phyloP scores from a whole-genome alignment of 2,797 vertebrate genomes.

The Trachurus trachurus region DNA sequence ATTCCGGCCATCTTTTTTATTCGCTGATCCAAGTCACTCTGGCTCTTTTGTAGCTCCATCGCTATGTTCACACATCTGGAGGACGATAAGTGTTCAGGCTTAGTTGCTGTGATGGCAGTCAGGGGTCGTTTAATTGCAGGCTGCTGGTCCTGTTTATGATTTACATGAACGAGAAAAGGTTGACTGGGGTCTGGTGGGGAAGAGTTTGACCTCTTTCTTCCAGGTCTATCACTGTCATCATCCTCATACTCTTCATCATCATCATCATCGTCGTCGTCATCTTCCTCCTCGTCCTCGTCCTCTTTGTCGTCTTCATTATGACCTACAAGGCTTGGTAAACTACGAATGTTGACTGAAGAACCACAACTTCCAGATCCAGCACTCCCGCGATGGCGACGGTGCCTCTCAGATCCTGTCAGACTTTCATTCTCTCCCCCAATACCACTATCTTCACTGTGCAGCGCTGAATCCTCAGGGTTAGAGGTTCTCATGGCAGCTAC shows the following conservation, averaged over 20 bases:
- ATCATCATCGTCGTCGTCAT: slow-evolving; percentile 67
- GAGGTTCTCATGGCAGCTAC: slow-evolving; percentile 75
- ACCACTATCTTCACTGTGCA: slow-evolving; percentile 96
- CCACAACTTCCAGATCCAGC: slow-evolving; percentile 71
- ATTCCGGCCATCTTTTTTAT: slow-evolving; percentile 74
- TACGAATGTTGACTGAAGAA: slow-evolving; percentile 58
- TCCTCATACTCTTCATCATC: slow-evolving; percentile 78
- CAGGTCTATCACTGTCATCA: slow-evolving; percentile 66
- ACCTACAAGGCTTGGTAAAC: too few species aligned
- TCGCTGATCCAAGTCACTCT: slow-evolving; percentile 82
- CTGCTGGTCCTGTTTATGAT: slow-evolving; percentile 55
- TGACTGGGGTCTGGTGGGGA: slow-evolving; percentile 80
- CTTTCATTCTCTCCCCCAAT: slow-evolving; percentile 93
- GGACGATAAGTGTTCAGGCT: slow-evolving; percentile 80
- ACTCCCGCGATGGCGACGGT: slow-evolving; percentile 72
- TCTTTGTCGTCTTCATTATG: slow-evolving; percentile 59
- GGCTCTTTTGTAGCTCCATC: slow-evolving; percentile 84
- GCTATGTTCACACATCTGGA: slow-evolving; percentile 80
- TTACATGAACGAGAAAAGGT: slow-evolving; percentile 51
- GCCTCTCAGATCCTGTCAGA: slow-evolving; percentile 77
- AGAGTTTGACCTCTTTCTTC: slow-evolving; percentile 71
- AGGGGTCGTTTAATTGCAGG: slow-evolving; percentile 45
- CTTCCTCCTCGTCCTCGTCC: slow-evolving; percentile 48
- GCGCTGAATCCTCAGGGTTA: slow-evolving; percentile 84
- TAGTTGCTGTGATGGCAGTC: slow-evolving; percentile 55